Evolutionary conservation across 2,888 invertebrate genomes (phyloP), one percentile per base, ranked within the genome.

Genomic region (Rhamphomyia laevipes): DNA sequence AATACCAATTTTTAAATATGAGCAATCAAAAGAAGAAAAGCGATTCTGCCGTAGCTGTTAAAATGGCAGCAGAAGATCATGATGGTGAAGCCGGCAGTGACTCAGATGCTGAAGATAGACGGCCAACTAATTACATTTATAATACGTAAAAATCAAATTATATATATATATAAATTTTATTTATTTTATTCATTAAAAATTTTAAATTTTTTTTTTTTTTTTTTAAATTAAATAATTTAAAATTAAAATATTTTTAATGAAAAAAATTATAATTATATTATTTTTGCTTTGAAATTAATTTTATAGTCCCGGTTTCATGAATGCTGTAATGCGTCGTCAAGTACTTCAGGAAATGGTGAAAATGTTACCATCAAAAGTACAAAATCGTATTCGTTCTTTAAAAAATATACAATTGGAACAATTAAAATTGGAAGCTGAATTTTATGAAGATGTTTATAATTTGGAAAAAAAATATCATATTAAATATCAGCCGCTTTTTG

Each of bases 351-450:
- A 71, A 57, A 67, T 69, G 68, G 65, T 71, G 0, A 71, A 66
- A 53, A 54, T 58, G 12, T 55, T 71, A 37, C 71, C 71, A 13
- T 44, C 55, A 11, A 53, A 58, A 16, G 86, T 94, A 35, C 88
- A 89, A 65, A 78, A 88, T 58, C 79, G 93, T 60, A 78, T 96
- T 53, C 86, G 88, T 58, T 90, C 89, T 2, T 73, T 96, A 51
- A 92, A 95, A 67, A 86, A 90, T 58, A 69, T 94, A 15, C 95
- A 95, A 68, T 74, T 89, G 59, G 83, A 88, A 59, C 81, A 85
- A 51, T 82, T 89, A 10, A 81, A 90, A 63, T 77, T 94, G 49
- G 96, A 97, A 71, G 84, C 92, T 0, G 83, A 91, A 67, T 99
- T 99, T 73, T 97, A 93, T 69, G 84, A 89, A 64, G 94, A 96